Conservation (phyloP, 2,797 vertebrate species). For the Florisuga fusca region DNA sequence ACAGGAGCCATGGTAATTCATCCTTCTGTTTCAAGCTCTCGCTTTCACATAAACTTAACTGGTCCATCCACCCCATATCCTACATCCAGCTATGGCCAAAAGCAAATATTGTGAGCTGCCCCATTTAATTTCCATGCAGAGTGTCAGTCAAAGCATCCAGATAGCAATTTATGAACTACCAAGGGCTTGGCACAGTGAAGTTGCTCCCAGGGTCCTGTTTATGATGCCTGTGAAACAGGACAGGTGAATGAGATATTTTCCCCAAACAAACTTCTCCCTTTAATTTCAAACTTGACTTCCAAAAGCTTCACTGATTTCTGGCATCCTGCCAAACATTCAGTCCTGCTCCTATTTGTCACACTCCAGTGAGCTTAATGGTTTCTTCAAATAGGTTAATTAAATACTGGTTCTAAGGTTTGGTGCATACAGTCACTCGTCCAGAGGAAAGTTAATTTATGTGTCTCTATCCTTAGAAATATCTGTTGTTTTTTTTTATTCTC, state of each 20-base stretch:
- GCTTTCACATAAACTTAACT: background rate
- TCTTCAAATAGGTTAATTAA: constrained; percentile 51
- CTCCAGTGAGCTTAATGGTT: background rate
- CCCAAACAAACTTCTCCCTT: constrained; percentile 3
- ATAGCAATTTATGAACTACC: background rate
- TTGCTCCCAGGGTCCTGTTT: background rate
- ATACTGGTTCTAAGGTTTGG: constrained; percentile 9
- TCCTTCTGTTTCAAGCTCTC: background rate
- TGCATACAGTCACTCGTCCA: background rate
- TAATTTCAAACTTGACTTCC: background rate
- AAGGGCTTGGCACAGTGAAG: background rate
- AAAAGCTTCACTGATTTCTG: background rate
- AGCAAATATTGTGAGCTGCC: background rate
- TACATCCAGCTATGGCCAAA: background rate
- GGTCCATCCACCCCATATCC: background rate
- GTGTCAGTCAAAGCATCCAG: background rate
- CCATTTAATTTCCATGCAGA: background rate
- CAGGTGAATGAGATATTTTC: background rate
- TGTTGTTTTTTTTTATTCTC: background rate
- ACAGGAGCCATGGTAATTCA: background rate
- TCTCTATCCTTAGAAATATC: background rate
- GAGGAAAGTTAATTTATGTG: background rate
- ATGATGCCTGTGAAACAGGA: fast-evolving
- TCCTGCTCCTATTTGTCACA: background rate
- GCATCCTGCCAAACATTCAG: background rate